These are phyloP conservation scores for Crotalus viridis DNA, from an alignment of 2,113 vertebrate genomes.

Conservation along the genomic window DNA sequence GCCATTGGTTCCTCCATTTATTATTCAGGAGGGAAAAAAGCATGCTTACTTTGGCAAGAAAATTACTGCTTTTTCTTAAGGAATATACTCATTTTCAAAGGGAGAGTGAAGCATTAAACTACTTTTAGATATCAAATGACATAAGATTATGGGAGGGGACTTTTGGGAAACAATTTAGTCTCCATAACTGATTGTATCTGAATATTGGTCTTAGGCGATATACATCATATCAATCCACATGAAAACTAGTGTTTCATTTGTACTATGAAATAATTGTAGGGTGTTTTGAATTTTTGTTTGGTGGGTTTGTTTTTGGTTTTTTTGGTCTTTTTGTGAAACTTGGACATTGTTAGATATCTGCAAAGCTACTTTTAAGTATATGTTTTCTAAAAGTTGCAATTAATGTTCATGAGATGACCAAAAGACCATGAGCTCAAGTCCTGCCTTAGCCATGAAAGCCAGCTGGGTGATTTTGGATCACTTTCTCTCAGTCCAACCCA, in stretches of 20 bases:
- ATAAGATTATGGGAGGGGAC: not conserved
- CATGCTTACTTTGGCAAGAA: not conserved
- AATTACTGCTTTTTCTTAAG: fast-evolving
- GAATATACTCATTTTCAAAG: not conserved
- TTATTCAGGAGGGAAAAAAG: no score
- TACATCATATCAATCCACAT: not conserved
- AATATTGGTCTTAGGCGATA: constrained; percentile 6
- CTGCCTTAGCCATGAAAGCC: no score
- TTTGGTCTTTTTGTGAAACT: not conserved
- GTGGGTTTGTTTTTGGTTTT: not conserved
- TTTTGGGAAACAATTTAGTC: constrained; percentile 39
- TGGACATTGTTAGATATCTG: not conserved
- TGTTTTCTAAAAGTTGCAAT: no score
- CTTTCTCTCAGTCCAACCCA: no score
- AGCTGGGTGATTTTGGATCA: no score
- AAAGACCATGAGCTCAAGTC: no score
- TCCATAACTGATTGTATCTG: constrained; percentile 17
- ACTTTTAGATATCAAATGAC: constrained; percentile 22
- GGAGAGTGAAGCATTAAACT: constrained; percentile 4
- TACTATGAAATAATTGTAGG: not conserved
- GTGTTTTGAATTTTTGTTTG: not conserved
- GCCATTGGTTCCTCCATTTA: not conserved
- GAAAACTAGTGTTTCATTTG: not conserved
- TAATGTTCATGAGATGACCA: no score
- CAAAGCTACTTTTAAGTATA: no score